Conservation (phyloP, 2,888 invertebrate genomes). For the Altica lythri region DNA sequence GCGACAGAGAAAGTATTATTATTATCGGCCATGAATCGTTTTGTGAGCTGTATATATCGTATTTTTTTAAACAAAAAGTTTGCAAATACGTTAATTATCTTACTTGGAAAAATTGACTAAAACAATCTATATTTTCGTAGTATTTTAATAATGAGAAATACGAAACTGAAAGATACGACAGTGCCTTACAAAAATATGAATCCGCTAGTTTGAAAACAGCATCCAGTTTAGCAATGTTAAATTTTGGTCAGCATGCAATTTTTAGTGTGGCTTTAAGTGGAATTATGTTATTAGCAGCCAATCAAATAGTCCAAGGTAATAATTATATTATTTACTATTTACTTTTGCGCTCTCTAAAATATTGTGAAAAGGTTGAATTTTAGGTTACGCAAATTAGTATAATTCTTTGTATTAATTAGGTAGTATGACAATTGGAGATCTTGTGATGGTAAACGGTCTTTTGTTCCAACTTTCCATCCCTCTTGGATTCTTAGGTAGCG, state of each 20-base stretch:
- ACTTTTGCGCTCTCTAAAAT: neutral
- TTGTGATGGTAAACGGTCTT: slow-evolving; percentile 98
- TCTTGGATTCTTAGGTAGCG: slow-evolving; percentile 95
- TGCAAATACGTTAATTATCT: no score
- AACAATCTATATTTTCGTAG: slow-evolving; percentile 60
- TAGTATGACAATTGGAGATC: slow-evolving; percentile 94
- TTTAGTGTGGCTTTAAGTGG: slow-evolving; percentile 90
- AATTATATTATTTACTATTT: slow-evolving; percentile 10
- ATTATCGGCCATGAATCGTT: no score
- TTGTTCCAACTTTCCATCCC: slow-evolving; percentile 97
- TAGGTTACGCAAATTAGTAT: neutral
- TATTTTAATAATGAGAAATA: slow-evolving; percentile 98
- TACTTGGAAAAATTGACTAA: no score
- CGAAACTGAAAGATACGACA: slow-evolving; percentile 89
- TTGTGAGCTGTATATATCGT: no score
- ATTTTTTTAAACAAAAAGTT: no score
- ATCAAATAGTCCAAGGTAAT: slow-evolving; percentile 81
- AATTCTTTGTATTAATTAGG: no score
- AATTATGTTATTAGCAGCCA: slow-evolving; percentile 93
- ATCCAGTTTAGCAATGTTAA: slow-evolving; percentile 88
- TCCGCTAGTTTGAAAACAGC: slow-evolving; percentile 92
- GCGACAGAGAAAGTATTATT: no score
- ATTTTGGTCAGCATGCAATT: slow-evolving; percentile 97
- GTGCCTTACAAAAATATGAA: slow-evolving; percentile 84
- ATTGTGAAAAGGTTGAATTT: slow-evolving; percentile 5